Percentiles rank a stretch among this genome's conserved stretches.
These are phyloP conservation scores for Eucera pruinosa DNA, from an alignment of 2,888 invertebrate genomes.

Conservation along the genomic window DNA sequence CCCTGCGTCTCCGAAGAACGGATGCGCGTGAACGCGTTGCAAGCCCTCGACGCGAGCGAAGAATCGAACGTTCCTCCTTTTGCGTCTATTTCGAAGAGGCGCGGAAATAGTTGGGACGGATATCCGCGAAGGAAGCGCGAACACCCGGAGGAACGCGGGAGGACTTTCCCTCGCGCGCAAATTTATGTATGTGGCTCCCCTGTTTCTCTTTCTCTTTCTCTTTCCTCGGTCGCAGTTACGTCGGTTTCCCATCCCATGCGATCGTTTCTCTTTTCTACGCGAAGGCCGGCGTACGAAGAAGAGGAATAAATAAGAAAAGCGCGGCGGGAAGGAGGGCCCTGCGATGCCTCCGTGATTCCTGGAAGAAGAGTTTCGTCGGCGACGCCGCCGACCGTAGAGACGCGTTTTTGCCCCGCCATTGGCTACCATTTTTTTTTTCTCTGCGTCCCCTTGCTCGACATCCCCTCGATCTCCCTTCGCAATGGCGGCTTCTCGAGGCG, in stretches of 20 bases:
- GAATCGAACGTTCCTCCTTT: slow-evolving; percentile 1
- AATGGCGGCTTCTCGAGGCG: slow-evolving; percentile 29
- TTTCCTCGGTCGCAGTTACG: slow-evolving; percentile 7
- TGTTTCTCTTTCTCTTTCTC: background rate
- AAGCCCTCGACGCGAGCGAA: slow-evolving; percentile 7
- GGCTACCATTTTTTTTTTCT: slow-evolving; percentile 57
- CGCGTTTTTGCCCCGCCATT: slow-evolving; percentile 76
- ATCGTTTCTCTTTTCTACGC: slow-evolving; percentile 27
- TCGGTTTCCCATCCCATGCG: slow-evolving; percentile 3
- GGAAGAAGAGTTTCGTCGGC: slow-evolving; percentile 77
- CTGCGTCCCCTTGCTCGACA: slow-evolving; percentile 37
- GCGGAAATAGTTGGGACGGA: slow-evolving; percentile 29
- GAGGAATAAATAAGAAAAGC: slow-evolving; percentile 67
- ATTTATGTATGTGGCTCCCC: slow-evolving; percentile 56
- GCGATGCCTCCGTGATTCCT: slow-evolving; percentile 74
- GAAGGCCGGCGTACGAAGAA: slow-evolving; percentile 41
- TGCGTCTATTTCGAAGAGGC: slow-evolving; percentile 30
- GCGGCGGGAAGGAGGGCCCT: slow-evolving; percentile 57
- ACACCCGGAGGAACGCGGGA: background rate
- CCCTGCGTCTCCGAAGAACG: too few species aligned
- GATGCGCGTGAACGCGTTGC: slow-evolving; percentile 20
- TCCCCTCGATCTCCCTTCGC: slow-evolving; percentile 28
- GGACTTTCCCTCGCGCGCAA: slow-evolving; percentile 37
- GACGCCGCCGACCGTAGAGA: slow-evolving; percentile 68
- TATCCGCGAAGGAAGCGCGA: slow-evolving; percentile 40